Evolutionary conservation across 2,113 vertebrate species (phyloP), one percentile per base, ranked within the genome.

Genomic region (Fregetta grallaria): DNA sequence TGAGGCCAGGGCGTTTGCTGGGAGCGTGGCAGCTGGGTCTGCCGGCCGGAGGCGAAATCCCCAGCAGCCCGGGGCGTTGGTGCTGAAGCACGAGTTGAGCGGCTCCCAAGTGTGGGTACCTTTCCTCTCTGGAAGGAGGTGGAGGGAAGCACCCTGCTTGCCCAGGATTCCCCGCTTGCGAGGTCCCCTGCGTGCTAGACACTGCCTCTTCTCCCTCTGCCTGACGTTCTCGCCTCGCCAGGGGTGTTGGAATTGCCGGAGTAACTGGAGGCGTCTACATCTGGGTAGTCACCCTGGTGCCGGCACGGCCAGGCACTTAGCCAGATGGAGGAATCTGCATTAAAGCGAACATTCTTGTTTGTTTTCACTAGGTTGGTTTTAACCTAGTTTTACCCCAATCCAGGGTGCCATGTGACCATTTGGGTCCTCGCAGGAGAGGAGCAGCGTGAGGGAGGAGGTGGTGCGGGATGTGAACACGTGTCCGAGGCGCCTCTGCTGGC

Each of bases 391-490:
- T 49, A 63, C 34, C 30, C 75, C 66, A 13, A 6, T 16, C 52
- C 34, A 1, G 49, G 38, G 19, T 32, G 38, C 26, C 2, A 5
- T 0, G 4, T 77, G 88, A 47, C 83, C 30, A 0, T 21, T 36
- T 11, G 2, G 59, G 27, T 49, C 58, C 71, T 65, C 0, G 6
- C 61, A 34, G 75, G 49, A 53, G 32, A 62, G 61, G 13, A 44
- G n/a, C 26, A 20, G 50, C 0, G 3, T 3, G 42, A 78, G 50
- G 63, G 44, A 68, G 26, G 59, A n/a, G 38, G 25, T 1, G 38
- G 26, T 19, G n/a, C 50, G 3, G 81, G 58, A 7, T 42, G 29
- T 3, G 15, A n/a, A 2, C 3, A 0, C 0, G 0, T 13, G 4
- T 32, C 52, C 1, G 0, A 34, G 66, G 25, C 9, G 52, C 20